A percentile compares a stretch with the other conserved stretches of the same genome.
Evolutionary conservation across 92 coral and sea anemone species (phyloP).

Genomic region (Phymanthus crucifer): DNA sequence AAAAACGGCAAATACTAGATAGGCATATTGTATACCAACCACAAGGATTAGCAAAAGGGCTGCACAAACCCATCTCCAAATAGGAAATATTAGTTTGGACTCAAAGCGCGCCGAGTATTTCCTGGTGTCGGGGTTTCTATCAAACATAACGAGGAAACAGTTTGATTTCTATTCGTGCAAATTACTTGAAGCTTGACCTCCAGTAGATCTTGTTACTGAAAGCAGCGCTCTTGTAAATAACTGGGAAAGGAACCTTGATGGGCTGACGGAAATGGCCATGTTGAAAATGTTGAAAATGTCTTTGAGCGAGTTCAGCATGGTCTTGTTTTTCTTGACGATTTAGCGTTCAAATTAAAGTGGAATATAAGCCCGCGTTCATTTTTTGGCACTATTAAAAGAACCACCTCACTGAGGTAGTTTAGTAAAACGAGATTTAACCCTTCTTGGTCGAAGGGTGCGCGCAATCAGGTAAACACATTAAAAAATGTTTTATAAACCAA

Average conservation of each 20-base stretch:
- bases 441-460: too few relatives aligned
- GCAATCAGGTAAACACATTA: too few relatives aligned
- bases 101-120: conserved; percentile 14
- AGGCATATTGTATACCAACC: neutral
- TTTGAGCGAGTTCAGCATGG: neutral
- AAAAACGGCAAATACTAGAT: too few relatives aligned
- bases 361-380: too few relatives aligned
- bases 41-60: neutral
- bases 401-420: too few relatives aligned
- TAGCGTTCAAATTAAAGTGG: too few relatives aligned
- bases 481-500: too few relatives aligned
- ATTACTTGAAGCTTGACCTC: conserved; percentile 3
- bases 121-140: conserved; percentile 5
- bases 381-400: too few relatives aligned
- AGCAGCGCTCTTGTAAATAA: neutral
- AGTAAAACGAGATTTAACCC: too few relatives aligned
- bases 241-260: neutral
- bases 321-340: neutral
- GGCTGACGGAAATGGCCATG: neutral
- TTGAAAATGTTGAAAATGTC: conserved; percentile 8
- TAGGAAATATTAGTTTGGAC: neutral
- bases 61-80: conserved; percentile 4
- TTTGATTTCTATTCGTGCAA: conserved; percentile 4
- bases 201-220: neutral
- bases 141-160: conserved; percentile 7